These are phyloP conservation scores for Capromys pilorides DNA, from an alignment of 2,797 vertebrate genomes.

Conservation along the genomic window DNA sequence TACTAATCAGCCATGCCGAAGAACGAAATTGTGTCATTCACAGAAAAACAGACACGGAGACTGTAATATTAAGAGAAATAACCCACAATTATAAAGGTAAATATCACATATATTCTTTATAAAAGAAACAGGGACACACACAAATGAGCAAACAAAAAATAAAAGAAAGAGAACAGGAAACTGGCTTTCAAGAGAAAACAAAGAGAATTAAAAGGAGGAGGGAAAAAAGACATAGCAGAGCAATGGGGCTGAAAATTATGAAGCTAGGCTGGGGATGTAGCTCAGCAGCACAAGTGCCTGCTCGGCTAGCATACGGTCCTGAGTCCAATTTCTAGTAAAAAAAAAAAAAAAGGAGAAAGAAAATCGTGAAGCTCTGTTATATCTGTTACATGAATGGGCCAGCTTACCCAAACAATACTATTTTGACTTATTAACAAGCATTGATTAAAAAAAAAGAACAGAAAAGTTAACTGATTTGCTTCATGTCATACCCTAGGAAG, in stretches of 20 bases:
- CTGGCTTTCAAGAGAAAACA: neutral
- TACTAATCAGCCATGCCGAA: neutral
- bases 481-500: neutral
- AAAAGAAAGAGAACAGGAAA: neutral
- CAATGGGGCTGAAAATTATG: too few species aligned
- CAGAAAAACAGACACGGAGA: neutral
- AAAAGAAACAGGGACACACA: neutral
- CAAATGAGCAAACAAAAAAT: neutral
- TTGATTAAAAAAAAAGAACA: neutral
- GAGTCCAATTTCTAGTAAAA: too few species aligned
- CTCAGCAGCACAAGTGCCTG: too few species aligned
- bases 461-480: neutral
- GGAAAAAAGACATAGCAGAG: neutral
- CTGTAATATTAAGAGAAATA: neutral
- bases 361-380: neutral
- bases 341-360: too few species aligned
- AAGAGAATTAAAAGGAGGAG: neutral
- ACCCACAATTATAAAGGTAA: neutral
- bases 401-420: neutral
- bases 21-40: neutral
- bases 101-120: neutral
- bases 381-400: too few species aligned
- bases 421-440: neutral
- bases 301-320: too few species aligned
- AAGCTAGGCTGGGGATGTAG: neutral